Percentiles rank a stretch among this genome's conserved stretches.
phyloP scores from a whole-genome alignment of 2,888 invertebrate genomes.

The Neoitamus cyanurus region DNA sequence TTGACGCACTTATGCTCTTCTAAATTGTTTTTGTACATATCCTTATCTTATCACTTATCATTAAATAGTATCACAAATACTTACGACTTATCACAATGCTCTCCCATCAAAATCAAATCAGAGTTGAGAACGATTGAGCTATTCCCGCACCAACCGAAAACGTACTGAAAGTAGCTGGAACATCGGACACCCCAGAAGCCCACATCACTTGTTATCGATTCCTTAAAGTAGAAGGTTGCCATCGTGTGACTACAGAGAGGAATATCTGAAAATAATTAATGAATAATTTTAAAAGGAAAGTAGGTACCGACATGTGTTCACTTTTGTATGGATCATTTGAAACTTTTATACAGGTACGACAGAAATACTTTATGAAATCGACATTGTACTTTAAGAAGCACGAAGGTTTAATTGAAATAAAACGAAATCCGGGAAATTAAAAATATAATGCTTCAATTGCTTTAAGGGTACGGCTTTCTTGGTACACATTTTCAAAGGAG shows the following conservation, averaged over 20 bases:
- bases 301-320: not conserved
- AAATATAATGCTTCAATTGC: too few relatives aligned
- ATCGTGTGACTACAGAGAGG: slow-evolving; percentile 58
- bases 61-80: slow-evolving; percentile 32
- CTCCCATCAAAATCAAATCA: slow-evolving; percentile 56
- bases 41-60: not conserved
- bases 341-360: too few relatives aligned
- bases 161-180: slow-evolving; percentile 57
- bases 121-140: slow-evolving; percentile 51
- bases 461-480: too few relatives aligned
- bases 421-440: too few relatives aligned
- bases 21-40: not conserved
- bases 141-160: slow-evolving; percentile 57
- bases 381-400: too few relatives aligned
- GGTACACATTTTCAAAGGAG: too few relatives aligned
- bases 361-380: too few relatives aligned
- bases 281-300: not conserved
- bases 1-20: not conserved
- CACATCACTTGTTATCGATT: slow-evolving; percentile 54
- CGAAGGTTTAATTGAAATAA: too few relatives aligned
- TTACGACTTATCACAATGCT: slow-evolving; percentile 55
- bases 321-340: not conserved
- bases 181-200: slow-evolving; percentile 57
- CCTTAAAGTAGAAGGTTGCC: slow-evolving; percentile 56
- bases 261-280: slow-evolving; percentile 53